These are phyloP conservation scores for Rhinoptilus africanus DNA, from an alignment of 2,113 vertebrate genomes.

Conservation along the genomic window DNA sequence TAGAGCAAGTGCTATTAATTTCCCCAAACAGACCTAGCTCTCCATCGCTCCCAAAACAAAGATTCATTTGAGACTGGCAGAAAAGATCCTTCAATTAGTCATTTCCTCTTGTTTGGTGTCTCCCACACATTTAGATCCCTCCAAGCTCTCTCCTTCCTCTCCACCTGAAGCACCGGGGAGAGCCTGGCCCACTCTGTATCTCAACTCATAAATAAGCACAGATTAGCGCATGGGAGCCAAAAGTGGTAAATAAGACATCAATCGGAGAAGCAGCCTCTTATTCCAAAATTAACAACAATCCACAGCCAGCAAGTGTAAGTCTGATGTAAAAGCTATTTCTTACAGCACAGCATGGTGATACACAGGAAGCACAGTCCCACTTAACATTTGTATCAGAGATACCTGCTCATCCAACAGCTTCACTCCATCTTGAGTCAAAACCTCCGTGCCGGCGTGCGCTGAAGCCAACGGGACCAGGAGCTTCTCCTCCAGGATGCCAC, in stretches of 20 bases:
- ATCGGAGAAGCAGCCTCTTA: not conserved
- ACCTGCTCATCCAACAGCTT: not conserved
- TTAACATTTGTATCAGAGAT: not conserved
- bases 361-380: fast-evolving
- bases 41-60: not conserved
- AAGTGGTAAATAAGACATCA: not conserved
- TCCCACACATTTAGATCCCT: not conserved
- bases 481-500: not conserved
- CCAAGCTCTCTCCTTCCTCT: not conserved
- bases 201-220: not conserved
- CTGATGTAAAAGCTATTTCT: not conserved
- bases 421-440: not conserved
- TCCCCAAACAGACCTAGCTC: not conserved
- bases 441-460: not conserved
- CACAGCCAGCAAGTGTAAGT: not conserved
- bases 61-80: not conserved
- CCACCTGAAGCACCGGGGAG: not conserved
- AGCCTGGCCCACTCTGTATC: not conserved
- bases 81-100: not conserved
- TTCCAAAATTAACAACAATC: not conserved
- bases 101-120: not conserved
- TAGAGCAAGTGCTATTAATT: constrained; percentile 11
- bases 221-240: not conserved
- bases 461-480: too few relatives aligned
- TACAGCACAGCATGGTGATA: too few relatives aligned